phyloP scores from a whole-genome alignment of 2,797 vertebrate genomes.

The Gallinago nigripennis region DNA sequence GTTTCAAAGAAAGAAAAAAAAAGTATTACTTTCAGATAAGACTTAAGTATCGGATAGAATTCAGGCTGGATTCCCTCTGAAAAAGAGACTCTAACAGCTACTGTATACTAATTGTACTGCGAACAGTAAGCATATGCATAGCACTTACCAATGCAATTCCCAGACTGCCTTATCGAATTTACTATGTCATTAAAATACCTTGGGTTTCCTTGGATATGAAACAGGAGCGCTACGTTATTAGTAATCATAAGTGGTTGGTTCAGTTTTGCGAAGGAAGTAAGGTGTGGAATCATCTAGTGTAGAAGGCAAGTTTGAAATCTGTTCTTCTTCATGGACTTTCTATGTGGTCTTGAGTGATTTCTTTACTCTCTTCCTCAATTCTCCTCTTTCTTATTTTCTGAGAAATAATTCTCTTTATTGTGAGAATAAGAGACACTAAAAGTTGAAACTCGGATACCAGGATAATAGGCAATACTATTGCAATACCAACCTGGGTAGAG shows the following conservation, averaged over 20 bases:
- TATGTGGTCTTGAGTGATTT: not conserved
- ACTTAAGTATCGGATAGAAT: not conserved
- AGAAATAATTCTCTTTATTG: not conserved
- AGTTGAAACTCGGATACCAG: not conserved
- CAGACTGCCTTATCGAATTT: conserved; percentile 13
- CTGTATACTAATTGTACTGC: not conserved
- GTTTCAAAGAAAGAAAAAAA: not conserved
- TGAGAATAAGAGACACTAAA: not conserved
- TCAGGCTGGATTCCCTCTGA: not conserved
- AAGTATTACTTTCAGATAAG: not conserved
- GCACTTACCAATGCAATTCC: not conserved
- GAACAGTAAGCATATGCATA: not conserved
- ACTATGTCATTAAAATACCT: conserved; percentile 34
- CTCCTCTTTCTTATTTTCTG: not conserved
- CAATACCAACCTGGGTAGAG: not conserved
- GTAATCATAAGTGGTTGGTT: not conserved
- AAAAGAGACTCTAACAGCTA: not conserved
- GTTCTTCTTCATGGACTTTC: not conserved
- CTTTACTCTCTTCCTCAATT: not conserved
- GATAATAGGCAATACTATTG: not conserved
- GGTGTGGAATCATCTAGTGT: not conserved
- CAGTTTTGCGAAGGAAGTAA: not conserved
- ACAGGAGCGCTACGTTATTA: not conserved
- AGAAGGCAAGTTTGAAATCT: not conserved
- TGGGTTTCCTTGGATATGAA: conserved; percentile 14